These are phyloP conservation scores for Macrobrachium nipponense DNA, from an alignment of 1,140 invertebrate genomes.

Conservation along the genomic window DNA sequence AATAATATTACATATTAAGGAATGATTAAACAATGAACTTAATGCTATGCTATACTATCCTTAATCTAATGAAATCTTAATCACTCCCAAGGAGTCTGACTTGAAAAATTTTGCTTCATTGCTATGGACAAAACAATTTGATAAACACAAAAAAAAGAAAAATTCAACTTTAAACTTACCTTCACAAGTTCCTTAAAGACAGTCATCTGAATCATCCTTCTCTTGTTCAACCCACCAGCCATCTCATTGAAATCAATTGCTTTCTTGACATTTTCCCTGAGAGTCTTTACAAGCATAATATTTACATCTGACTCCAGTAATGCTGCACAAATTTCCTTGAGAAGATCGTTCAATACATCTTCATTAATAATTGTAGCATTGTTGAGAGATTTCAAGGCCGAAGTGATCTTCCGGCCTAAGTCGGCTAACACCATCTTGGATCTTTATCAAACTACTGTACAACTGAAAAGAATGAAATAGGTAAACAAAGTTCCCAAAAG, in stretches of 20 bases:
- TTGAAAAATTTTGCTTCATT: too few relatives aligned
- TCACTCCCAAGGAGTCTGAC: too few relatives aligned
- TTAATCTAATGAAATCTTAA: too few relatives aligned
- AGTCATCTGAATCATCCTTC: conserved; percentile 98
- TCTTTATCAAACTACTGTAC: conserved; percentile 6
- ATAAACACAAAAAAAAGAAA: conserved; percentile 3
- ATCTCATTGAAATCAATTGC: conserved; percentile 99
- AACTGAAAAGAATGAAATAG: conserved; percentile 38
- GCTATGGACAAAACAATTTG: too few relatives aligned
- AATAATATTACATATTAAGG: too few relatives aligned
- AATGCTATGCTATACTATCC: too few relatives aligned
- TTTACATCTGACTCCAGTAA: conserved; percentile 99
- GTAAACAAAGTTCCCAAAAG: too few relatives aligned
- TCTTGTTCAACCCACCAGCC: conserved; percentile 94
- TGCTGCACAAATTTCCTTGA: conserved; percentile 98
- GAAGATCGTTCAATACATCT: conserved; percentile 97
- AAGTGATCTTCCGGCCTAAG: conserved; percentile 98
- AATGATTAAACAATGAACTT: too few relatives aligned
- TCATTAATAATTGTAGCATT: conserved; percentile 80
- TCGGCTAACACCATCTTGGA: conserved; percentile 98
- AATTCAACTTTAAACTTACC: conserved; percentile 71
- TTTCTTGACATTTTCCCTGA: conserved; percentile 75
- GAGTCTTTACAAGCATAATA: conserved; percentile 94
- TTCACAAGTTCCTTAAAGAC: conserved; percentile 99
- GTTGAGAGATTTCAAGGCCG: conserved; percentile 95